Evolutionary conservation across 2,113 vertebrate genomes (phyloP), one percentile per base, ranked within the genome.

Genomic region (Pteruthius melanotis): DNA sequence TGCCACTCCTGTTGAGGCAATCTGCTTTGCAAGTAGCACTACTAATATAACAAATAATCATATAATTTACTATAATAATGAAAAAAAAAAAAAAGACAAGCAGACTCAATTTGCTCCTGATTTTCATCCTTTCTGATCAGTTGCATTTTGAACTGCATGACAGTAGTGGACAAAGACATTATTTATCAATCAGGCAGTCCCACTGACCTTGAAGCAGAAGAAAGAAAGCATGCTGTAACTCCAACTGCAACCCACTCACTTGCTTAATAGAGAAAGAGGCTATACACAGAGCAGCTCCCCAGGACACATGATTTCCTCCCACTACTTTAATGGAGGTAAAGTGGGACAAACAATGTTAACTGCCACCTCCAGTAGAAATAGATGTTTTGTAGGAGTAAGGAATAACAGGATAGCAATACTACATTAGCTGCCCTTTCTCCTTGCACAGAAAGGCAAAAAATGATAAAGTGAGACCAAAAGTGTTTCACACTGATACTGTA

Each of bases 331-430:
- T 86, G 7, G 28, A 97, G 88, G 94, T 85, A 91, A 96, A 95
- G 69, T 90, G 86, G 72, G 86, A 88, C 69, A 96, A 97, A 96
- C 47, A 97, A 87, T 71, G 66, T 89, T 93, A 96, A 90, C 89
- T 95, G 60, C 40, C 77, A 95, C 54, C 71, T 92, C 69, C 75
- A 93, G 60, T 16, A 89, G 90, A 91, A 78, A 94, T 82, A 96
- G 64, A 47, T 57, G 54, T 80, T 93, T 91, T 28, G 20, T 90
- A 93, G 64, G 79, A 95, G 92, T 80, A 44, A 86, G 74, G 74
- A 93, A 91, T 81, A 86, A 79, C 35, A 64, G 53, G 61, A 65
- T 50, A 49, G n/a, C 21, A 66, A 79, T 57, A 79, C 27, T 63
- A 54, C 1, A 5, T 52, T 76, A 63, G 40, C 63, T 79, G 52